phyloP scores from a whole-genome alignment of 2,797 vertebrate species.

The Phalloptychus januarius region DNA sequence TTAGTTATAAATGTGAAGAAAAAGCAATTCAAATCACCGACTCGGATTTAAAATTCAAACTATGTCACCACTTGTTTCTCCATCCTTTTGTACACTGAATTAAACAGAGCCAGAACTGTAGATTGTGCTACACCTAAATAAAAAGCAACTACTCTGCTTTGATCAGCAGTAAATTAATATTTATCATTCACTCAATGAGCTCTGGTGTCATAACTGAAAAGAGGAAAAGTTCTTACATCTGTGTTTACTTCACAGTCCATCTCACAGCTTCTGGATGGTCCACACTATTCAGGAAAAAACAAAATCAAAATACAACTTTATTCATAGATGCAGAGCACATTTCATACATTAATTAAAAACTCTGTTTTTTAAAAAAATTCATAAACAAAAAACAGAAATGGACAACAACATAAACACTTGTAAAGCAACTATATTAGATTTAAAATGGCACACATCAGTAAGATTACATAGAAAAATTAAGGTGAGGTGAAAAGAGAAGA shows the following conservation, averaged over 20 bases:
- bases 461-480: neutral
- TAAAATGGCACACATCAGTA: neutral
- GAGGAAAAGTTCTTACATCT: constrained; percentile 81
- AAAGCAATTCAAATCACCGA: neutral
- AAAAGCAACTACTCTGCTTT: neutral
- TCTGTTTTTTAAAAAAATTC: neutral
- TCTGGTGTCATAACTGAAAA: neutral
- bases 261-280: constrained; percentile 93
- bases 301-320: neutral
- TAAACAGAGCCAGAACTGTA: neutral
- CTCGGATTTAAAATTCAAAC: neutral
- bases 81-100: neutral
- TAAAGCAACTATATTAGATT: neutral
- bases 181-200: neutral
- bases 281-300: constrained; percentile 82
- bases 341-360: neutral
- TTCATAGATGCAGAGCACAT: neutral
- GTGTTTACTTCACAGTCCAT: constrained; percentile 99
- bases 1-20: neutral
- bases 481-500: neutral
- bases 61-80: neutral
- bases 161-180: neutral
- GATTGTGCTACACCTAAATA: neutral
- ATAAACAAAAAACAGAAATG: neutral
- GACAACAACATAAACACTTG: neutral